Percentiles rank a stretch among this genome's conserved stretches.
phyloP scores from a whole-genome alignment of 2,888 invertebrate species.

The Cheilosia urbana region DNA sequence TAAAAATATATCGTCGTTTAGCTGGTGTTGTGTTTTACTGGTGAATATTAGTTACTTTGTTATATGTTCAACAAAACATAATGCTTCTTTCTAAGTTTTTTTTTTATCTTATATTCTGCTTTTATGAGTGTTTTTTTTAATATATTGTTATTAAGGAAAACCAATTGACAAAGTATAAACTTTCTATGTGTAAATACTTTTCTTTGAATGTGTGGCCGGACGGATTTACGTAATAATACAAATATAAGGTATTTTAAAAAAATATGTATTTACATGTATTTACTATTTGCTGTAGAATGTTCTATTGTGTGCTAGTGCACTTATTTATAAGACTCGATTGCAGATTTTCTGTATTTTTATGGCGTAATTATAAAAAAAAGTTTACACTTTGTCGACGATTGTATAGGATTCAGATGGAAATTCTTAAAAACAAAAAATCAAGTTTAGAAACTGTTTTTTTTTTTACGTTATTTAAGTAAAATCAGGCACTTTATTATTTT shows the following conservation, averaged over 20 bases:
- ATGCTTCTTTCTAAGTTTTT: conserved; percentile 34
- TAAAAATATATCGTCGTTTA: conserved; percentile 45
- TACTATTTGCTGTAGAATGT: conserved; percentile 54
- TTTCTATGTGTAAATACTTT: conserved; percentile 46
- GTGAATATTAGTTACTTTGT: conserved; percentile 33
- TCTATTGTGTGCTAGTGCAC: conserved; percentile 65
- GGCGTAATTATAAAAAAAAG: conserved; percentile 49
- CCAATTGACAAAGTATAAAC: conserved; percentile 56
- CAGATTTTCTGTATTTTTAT: conserved; percentile 45
- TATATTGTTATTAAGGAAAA: conserved; percentile 10
- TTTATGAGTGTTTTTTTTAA: conserved; percentile 28
- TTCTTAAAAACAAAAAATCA: conserved; percentile 31
- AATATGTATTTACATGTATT: conserved; percentile 62
- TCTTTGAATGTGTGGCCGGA: conserved; percentile 66
- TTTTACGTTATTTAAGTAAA: conserved; percentile 59
- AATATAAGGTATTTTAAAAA: conserved; percentile 62
- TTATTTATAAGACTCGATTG: conserved; percentile 59
- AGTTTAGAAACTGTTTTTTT: conserved; percentile 55
- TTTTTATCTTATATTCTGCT: conserved; percentile 46
- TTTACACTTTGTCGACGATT: conserved; percentile 59
- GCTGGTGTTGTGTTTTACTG: conserved; percentile 57
- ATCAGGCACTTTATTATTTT: conserved; percentile 70
- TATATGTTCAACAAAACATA: conserved; percentile 44
- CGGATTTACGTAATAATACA: conserved; percentile 74
- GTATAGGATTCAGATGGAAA: conserved; percentile 16